These are phyloP conservation scores for Apoderus coryli DNA, from an alignment of 2,888 invertebrate genomes.

Conservation along the genomic window DNA sequence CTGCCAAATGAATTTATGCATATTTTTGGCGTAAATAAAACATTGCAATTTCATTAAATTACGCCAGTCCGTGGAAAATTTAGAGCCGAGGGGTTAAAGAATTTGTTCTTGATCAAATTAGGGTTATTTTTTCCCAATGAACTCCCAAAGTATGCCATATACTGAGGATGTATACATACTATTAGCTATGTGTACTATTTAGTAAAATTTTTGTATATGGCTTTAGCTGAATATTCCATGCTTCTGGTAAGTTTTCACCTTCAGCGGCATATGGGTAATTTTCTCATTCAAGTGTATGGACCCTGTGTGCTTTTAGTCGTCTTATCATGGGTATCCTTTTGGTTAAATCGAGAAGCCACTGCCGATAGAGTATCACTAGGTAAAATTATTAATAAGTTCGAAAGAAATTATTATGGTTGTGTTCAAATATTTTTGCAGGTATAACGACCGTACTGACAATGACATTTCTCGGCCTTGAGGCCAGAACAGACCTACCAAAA, in stretches of 20 bases:
- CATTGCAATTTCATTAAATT: too few relatives aligned
- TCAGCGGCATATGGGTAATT: constrained; percentile 73
- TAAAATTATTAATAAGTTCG: constrained; percentile 26
- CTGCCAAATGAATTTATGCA: too few relatives aligned
- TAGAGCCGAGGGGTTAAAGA: too few relatives aligned
- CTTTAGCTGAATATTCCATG: constrained; percentile 53
- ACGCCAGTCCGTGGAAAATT: too few relatives aligned
- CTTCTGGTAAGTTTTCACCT: constrained; percentile 61
- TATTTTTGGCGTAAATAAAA: too few relatives aligned
- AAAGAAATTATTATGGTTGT: constrained; percentile 7
- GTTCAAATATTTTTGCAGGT: constrained; percentile 35
- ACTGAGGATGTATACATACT: too few relatives aligned
- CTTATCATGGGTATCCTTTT: constrained; percentile 78
- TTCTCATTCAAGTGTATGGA: constrained; percentile 73
- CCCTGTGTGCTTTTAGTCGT: constrained; percentile 71
- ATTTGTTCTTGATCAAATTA: too few relatives aligned
- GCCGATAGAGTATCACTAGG: constrained; percentile 69
- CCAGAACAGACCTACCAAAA: constrained; percentile 67
- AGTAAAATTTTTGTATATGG: too few relatives aligned
- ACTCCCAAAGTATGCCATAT: too few relatives aligned
- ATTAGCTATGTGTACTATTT: too few relatives aligned
- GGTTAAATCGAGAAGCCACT: constrained; percentile 73
- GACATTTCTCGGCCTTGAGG: constrained; percentile 70
- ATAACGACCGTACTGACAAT: constrained; percentile 75
- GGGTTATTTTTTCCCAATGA: too few relatives aligned